Base-by-base conservation (phyloP, 1,140 invertebrate genomes). In the Protaetia brevitarsis region DNA sequence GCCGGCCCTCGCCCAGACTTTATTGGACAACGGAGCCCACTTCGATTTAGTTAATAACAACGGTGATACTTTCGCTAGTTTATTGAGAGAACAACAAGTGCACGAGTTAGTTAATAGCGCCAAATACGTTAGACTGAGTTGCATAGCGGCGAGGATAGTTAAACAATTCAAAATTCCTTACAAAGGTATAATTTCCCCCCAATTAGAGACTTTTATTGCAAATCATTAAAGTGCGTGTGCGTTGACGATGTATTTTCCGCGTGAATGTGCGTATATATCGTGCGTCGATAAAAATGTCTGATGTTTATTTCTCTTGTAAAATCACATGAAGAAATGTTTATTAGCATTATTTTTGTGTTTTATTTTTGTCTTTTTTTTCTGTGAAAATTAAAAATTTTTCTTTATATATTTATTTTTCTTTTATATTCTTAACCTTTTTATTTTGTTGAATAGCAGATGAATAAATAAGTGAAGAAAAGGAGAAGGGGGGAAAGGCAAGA, bases 1-100 rank as follows among this genome's bases (percentile, higher is more conserved):
- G 8, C 82, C 86, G 1, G 83, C 84, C 11, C 81, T 95, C 10
- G 85, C 91, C 0, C 82, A 83, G 66, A 83, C 84, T 2, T 81
- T 97, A 0, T 82, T 97, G 0, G 80, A 87, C 2, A 82, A 86
- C 70, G 94, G 93, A 26, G 92, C 92, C 7, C 95, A 98, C 79
- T 82, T 96, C 59, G 95, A 97, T 80, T 83, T 86, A n/a, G 87
- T 90, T 37, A 96, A 97, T 78, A 82, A 85, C 68, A 82, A 88
- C 31, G 89, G 89, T 16, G 86, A 90, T 69, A 94, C 91, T 0
- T 92, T 93, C 68, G 84, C 88, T 60, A 83, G 85, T 65, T 76
- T 94, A 57, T 76, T 94, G 30, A 81, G 83, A 37, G 80, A 80
- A 63, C 87, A 88, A 72, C 79, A 78, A 58, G 78, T 88, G 28